Percentiles rank a stretch among this genome's conserved stretches.
phyloP scores from a whole-genome alignment of 30 jellyfish, hydroid and myxozoan genomes.

The Aurelia aurita complex sp. Pacific region DNA sequence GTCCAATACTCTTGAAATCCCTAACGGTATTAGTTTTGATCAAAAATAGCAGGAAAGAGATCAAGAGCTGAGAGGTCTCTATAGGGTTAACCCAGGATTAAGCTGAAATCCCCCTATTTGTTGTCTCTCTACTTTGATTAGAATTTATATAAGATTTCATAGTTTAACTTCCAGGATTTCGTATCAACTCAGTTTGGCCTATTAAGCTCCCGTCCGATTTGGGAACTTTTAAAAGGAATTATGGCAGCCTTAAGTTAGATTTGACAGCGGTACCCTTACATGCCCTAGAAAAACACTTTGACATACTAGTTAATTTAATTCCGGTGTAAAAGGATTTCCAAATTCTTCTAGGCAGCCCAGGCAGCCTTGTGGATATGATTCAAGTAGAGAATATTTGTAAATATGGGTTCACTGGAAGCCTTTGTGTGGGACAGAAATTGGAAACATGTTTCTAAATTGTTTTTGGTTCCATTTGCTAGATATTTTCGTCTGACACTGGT shows the following conservation, averaged over 20 bases:
- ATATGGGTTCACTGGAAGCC: background rate
- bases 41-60: conserved; percentile 42
- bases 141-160: conserved; percentile 11
- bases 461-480: too few species aligned
- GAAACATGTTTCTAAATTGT: too few species aligned
- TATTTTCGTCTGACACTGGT: too few species aligned
- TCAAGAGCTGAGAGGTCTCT: conserved; percentile 23
- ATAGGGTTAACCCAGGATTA: conserved; percentile 28
- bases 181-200: conserved; percentile 29
- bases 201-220: conserved; percentile 5
- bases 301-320: background rate
- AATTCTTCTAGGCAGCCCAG: background rate
- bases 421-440: background rate
- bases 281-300: background rate
- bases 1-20: conserved; percentile 2
- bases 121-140: conserved; percentile 26
- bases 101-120: conserved; percentile 4
- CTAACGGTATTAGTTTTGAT: conserved; percentile 35
- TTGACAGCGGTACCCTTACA: conserved; percentile 31
- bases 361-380: too few species aligned
- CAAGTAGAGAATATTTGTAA: too few species aligned
- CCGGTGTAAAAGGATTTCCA: background rate
- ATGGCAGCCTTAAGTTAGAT: conserved; percentile 2
- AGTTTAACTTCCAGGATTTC: conserved; percentile 35
- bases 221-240: conserved; percentile 20